phyloP scores from a whole-genome alignment of 2,888 invertebrate species.

The Tenthredo scrophulariae region DNA sequence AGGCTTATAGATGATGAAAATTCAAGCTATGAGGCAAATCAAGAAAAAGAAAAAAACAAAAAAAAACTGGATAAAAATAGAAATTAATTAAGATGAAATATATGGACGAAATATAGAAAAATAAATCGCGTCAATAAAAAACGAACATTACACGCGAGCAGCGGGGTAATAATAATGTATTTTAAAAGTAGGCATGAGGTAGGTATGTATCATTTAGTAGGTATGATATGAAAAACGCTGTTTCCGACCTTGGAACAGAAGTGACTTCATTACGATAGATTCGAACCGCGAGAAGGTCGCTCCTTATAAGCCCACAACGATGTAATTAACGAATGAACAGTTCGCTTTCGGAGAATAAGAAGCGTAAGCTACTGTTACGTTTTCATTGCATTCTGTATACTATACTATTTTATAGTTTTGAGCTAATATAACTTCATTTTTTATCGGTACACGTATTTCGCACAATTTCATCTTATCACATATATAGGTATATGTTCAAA shows the following conservation, averaged over 20 bases:
- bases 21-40: neutral
- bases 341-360: neutral
- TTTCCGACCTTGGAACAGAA: constrained; percentile 1
- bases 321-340: constrained; percentile 28
- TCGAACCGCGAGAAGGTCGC: constrained; percentile 40
- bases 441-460: too few relatives aligned
- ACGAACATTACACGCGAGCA: neutral
- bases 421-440: too few relatives aligned
- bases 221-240: neutral
- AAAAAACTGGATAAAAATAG: neutral
- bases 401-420: too few relatives aligned
- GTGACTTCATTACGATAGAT: constrained; percentile 39
- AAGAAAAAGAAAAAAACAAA: neutral
- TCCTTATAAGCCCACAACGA: constrained; percentile 25
- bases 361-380: neutral
- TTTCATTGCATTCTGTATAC: neutral
- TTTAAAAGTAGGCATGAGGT: neutral
- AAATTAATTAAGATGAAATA: neutral
- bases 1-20: neutral
- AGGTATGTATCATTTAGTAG: neutral
- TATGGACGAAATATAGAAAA: neutral
- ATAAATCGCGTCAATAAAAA: neutral
- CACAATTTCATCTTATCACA: too few relatives aligned
- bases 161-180: neutral
- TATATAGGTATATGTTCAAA: too few relatives aligned